Evolutionary conservation across 2,113 vertebrate species (phyloP), one percentile per base, ranked within the genome.

Genomic region (Carassius auratus): DNA sequence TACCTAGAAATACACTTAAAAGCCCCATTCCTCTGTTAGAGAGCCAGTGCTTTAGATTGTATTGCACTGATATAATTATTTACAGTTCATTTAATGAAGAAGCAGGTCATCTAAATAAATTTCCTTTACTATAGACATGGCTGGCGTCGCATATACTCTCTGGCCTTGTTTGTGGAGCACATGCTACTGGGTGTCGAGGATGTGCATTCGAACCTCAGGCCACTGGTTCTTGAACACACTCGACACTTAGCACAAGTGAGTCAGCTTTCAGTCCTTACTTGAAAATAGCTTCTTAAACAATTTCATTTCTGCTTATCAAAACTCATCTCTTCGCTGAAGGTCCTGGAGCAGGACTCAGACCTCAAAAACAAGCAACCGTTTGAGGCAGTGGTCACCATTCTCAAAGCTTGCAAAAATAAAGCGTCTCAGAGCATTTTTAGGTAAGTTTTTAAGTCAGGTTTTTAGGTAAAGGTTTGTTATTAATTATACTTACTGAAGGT

Each of bases 101-200:
- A 26, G 26, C 26, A 26, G 26, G 26, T 26, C n/a, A 23, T 62
- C 2, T 23, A 62, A 62, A 62, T 12, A 62, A 0, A 26, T 48
- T 5, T 52, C 52, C 42, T 86, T 71, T 36, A 1, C 4, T 42
- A 82, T 91, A 99, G 98, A 42, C 79, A 33, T 84, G 93, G 90
- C 13, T 99, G 98, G 98, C 95, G 92, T 87, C 93, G 94, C 0
- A 92, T 99, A 50, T 96, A 95, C 71, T 94, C 94, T 33, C 78
- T 97, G 59, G 95, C 96, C 0, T 93, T 99, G 2, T 99, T 99
- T 50, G 92, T 97, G 90, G 97, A 99, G 21, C 96, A 99, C 0
- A 93, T 99, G 66, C 3, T 97, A 0, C 0, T 96, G 45, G 95
- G 91, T 68, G 92, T 93, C 0, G 64, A 90, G 69, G 19, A 81